Evolutionary conservation across 1,140 invertebrate genomes (phyloP).

Genomic region (Olivierus martensii): DNA sequence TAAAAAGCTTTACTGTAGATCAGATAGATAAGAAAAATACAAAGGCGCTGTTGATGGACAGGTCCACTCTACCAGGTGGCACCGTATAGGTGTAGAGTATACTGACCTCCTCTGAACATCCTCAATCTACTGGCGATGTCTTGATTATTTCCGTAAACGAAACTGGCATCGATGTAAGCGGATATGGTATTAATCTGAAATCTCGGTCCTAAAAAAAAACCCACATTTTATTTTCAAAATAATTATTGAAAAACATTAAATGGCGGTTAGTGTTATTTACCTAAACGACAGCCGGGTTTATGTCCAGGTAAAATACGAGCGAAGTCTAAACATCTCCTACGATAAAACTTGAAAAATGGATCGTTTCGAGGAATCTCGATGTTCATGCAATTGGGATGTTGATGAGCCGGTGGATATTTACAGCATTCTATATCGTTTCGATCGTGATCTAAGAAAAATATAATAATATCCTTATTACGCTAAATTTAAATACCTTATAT

Average conservation of each 20-base stretch:
- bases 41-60: too few relatives aligned
- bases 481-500: too few relatives aligned
- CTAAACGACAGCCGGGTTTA: slow-evolving; percentile 35
- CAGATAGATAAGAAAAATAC: too few relatives aligned
- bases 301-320: slow-evolving; percentile 35
- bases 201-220: slow-evolving; percentile 32
- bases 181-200: slow-evolving; percentile 36
- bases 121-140: slow-evolving; percentile 34
- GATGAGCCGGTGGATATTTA: slow-evolving; percentile 42
- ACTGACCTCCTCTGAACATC: slow-evolving; percentile 31
- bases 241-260: not conserved
- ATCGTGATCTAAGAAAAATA: slow-evolving; percentile 21
- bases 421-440: slow-evolving; percentile 23
- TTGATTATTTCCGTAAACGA: slow-evolving; percentile 37
- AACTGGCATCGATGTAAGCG: slow-evolving; percentile 37
- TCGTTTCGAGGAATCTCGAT: slow-evolving; percentile 78
- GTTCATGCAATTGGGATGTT: slow-evolving; percentile 79
- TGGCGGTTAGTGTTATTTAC: slow-evolving; percentile 22
- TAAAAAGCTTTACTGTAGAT: not conserved
- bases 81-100: too few relatives aligned
- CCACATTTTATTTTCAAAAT: not conserved
- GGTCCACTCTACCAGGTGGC: too few relatives aligned
- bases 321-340: slow-evolving; percentile 38
- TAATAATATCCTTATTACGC: too few relatives aligned
- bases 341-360: slow-evolving; percentile 73